A percentile compares a stretch with the other conserved stretches of the same genome.
phyloP scores from a whole-genome alignment of 2,797 vertebrate species.

The Cyprinella venusta region DNA sequence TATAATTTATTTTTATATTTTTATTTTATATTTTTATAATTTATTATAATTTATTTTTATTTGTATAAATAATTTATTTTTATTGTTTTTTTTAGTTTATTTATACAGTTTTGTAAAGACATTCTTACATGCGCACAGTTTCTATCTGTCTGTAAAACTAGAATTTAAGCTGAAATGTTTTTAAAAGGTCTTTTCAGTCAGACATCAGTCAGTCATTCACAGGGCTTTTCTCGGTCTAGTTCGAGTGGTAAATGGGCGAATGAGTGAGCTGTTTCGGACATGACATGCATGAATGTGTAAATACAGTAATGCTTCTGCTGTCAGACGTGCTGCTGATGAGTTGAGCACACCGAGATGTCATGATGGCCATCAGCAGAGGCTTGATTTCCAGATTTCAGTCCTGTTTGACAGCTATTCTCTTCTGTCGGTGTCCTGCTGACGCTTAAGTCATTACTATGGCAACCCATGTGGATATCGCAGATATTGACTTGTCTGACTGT shows the following conservation, averaged over 20 bases:
- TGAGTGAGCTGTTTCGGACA: slow-evolving; percentile 17
- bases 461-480: slow-evolving; percentile 33
- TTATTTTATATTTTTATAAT: no score
- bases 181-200: not conserved
- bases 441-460: slow-evolving; percentile 44
- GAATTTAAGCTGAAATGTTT: not conserved
- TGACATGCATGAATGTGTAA: slow-evolving; percentile 8
- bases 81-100: not conserved
- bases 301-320: slow-evolving; percentile 4
- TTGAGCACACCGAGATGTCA: not conserved
- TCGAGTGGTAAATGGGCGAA: not conserved
- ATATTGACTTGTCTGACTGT: slow-evolving; percentile 33
- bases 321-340: not conserved
- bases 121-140: not conserved
- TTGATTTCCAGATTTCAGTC: slow-evolving; percentile 20
- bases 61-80: not conserved
- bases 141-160: not conserved
- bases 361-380: slow-evolving; percentile 35
- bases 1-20: no score
- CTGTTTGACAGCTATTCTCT: slow-evolving; percentile 19
- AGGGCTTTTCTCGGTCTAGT: not conserved
- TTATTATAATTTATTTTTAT: no score
- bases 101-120: not conserved
- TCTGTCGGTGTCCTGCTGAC: slow-evolving; percentile 21
- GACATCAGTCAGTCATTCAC: not conserved